phyloP scores from a whole-genome alignment of 2,113 vertebrate genomes.

The Sebastes fasciatus region DNA sequence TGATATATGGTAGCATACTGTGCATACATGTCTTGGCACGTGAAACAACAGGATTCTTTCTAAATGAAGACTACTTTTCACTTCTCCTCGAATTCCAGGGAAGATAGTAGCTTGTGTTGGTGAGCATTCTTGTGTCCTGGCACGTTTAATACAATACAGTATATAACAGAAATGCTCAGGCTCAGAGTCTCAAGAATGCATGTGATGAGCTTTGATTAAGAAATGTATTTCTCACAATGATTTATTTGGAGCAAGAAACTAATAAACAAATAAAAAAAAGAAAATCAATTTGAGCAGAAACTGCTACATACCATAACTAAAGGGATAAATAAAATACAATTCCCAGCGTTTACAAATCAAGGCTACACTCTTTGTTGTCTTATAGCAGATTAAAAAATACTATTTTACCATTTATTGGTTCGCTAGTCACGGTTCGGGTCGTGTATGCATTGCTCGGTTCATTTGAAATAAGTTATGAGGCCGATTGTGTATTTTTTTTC shows the following conservation, averaged over 20 bases:
- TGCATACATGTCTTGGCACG: not conserved
- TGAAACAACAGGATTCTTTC: not conserved
- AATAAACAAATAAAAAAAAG: not conserved
- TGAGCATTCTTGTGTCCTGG: not conserved
- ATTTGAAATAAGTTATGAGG: no score
- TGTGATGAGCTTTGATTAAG: not conserved
- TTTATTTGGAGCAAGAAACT: not conserved
- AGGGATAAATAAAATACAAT: not conserved
- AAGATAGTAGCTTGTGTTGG: not conserved
- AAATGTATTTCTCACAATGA: not conserved
- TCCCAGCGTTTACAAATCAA: not conserved
- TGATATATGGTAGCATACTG: not conserved
- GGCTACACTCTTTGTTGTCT: not conserved
- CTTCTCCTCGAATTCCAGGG: not conserved
- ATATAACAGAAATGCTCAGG: conserved; percentile 2
- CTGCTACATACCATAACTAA: not conserved
- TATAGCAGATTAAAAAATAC: not conserved
- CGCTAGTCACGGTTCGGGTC: no score
- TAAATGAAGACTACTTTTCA: not conserved
- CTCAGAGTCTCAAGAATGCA: not conserved
- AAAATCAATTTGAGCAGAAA: not conserved
- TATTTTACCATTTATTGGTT: no score
- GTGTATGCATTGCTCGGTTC: no score
- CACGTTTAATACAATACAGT: conserved; percentile 4
- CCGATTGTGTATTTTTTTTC: no score